Base-by-base conservation (phyloP, 2,113 vertebrate species). In the Hipposideros armiger region DNA sequence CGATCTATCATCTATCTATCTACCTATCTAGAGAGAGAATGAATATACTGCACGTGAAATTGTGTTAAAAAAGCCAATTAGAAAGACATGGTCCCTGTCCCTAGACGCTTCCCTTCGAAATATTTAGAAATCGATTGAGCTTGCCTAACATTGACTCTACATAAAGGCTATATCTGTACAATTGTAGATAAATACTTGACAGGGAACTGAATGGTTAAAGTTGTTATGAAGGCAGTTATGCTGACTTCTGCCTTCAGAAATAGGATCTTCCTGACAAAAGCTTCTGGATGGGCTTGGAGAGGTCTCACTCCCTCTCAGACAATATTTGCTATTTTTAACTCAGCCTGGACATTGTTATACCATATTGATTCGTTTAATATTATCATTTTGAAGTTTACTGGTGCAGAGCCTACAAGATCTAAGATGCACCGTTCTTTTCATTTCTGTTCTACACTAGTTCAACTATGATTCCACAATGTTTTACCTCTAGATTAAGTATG, bases 51-150 rank as follows among this genome's bases (percentile, higher is more conserved):
- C 15, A 58, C 5, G 11, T 60, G 6, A 91, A 81, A 32, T 1
- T 85, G 32, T 56, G 80, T 45, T 64, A 52, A 64, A 74, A 40
- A 67, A 82, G 45, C 10, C 52, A 20, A 70, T 78, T 76, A 92
- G 40, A 76, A 92, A 95, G 47, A 26, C 6, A 13, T 11, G 36
- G 10, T 1, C 30, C 17, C 54, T 50, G 11, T 36, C 47, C 66
- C 83, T 56, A 76, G 60, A 81, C 28, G 7, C 45, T 76, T 94
- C 47, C 72, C 47, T 54, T 66, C 84, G 70, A 76, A 97, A 88
- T 90, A 95, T 87, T 95, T 87, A 50, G 60, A 60, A 54, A 80
- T 36, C 54, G 74, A 90, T 56, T 93, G 66, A 70, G 87, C 90
- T 84, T 66, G 32, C 50, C 40, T 81, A 91, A 77, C 10, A 62